Percentiles rank a stretch among this genome's conserved stretches.
Conservation (phyloP, 2,113 vertebrate genomes). For the Calcarius ornatus region DNA sequence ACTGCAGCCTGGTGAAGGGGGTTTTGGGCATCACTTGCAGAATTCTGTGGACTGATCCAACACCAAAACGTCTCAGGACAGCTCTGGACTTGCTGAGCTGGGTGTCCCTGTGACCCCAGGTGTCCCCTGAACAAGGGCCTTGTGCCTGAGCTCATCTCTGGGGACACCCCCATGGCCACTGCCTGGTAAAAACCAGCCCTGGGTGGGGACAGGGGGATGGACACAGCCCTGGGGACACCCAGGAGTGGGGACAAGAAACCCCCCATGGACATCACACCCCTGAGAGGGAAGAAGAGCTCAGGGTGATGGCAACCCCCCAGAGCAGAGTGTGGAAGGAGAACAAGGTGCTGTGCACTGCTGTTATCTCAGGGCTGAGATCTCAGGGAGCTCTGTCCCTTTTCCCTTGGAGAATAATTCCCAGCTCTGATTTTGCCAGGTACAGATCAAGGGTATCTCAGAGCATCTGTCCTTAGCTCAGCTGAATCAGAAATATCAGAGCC, state of each 20-base stretch:
- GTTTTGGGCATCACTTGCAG: not conserved
- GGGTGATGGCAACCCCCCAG: rapidly evolving
- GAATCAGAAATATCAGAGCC: not conserved
- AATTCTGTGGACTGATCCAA: not conserved
- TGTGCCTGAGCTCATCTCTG: not conserved
- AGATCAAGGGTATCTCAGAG: not conserved
- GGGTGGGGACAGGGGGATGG: not conserved
- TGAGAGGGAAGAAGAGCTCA: no score
- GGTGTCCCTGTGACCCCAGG: not conserved
- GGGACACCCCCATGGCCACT: not conserved
- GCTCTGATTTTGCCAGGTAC: not conserved
- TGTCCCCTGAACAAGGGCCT: not conserved
- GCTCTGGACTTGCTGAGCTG: not conserved
- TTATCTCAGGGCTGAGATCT: not conserved
- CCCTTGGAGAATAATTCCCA: not conserved
- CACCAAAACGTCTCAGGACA: rapidly evolving
- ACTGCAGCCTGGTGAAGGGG: not conserved
- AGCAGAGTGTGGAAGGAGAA: not conserved
- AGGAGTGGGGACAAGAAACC: not conserved
- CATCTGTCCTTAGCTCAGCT: not conserved
- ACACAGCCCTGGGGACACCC: not conserved
- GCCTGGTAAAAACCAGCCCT: not conserved
- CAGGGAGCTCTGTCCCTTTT: not conserved
- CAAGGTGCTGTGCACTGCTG: not conserved
- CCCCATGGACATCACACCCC: not conserved